These are phyloP conservation scores for Drosophila ambigua DNA, from an alignment of 1,140 invertebrate species.

Conservation along the genomic window DNA sequence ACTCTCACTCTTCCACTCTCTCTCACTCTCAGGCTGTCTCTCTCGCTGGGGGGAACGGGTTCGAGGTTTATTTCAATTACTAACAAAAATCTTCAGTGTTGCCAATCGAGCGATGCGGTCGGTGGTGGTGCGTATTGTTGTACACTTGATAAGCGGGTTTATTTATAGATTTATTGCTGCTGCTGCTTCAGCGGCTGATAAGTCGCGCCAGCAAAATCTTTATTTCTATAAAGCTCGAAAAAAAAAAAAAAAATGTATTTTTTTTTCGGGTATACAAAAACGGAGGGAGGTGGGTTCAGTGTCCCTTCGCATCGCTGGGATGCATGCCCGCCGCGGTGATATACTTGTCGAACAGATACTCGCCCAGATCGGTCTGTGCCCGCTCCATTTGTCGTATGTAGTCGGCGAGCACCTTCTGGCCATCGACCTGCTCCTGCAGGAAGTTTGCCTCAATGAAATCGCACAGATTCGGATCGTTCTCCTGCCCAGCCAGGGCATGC, in stretches of 20 bases:
- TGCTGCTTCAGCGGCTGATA: constrained; percentile 35
- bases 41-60: too few species aligned
- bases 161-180: constrained; percentile 55
- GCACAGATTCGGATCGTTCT: constrained; percentile 89
- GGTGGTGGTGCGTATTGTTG: too few species aligned
- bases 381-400: constrained; percentile 89
- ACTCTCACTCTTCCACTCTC: too few species aligned
- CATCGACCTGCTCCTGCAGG: constrained; percentile 90
- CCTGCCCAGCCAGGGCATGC: constrained; percentile 87
- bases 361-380: constrained; percentile 89
- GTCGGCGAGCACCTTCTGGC: constrained; percentile 89
- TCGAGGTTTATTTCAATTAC: too few species aligned
- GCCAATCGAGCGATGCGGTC: too few species aligned
- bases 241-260: neutral
- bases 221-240: neutral
- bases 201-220: constrained; percentile 7
- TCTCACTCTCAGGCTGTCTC: too few species aligned
- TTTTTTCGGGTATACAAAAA: neutral
- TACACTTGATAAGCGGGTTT: constrained; percentile 53
- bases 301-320: neutral
- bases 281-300: neutral
- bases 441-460: constrained; percentile 90
- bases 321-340: constrained; percentile 40
- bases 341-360: constrained; percentile 89
- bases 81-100: too few species aligned